Evolutionary conservation across 2,888 invertebrate species (phyloP).

Genomic region (Drosophila suboccidentalis): DNA sequence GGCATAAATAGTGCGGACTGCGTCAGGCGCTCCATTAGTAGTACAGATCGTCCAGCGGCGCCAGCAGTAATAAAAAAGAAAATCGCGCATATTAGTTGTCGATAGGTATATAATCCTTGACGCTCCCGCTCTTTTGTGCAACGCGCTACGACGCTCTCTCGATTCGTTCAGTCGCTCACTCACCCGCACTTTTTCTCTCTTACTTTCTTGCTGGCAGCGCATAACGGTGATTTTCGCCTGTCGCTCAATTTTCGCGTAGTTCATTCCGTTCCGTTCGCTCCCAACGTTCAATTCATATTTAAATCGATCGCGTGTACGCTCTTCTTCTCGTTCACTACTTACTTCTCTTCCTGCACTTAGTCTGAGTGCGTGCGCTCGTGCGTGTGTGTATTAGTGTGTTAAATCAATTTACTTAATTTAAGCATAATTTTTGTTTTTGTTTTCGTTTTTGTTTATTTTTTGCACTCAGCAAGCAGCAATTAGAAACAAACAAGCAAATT

Average conservation of each 20-base stretch:
- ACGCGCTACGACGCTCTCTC: neutral
- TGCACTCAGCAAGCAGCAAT: slow-evolving; percentile 40
- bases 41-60: slow-evolving; percentile 52
- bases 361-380: neutral
- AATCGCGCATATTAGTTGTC: neutral
- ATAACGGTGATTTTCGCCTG: slow-evolving; percentile 52
- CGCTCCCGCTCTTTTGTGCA: neutral
- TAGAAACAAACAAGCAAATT: slow-evolving; percentile 18
- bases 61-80: slow-evolving; percentile 25
- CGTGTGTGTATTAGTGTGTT: slow-evolving; percentile 20
- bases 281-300: slow-evolving; percentile 8
- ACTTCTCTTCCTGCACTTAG: neutral
- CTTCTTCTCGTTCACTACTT: neutral
- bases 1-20: slow-evolving; percentile 67
- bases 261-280: slow-evolving; percentile 18
- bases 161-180: neutral
- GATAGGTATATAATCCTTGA: slow-evolving; percentile 31
- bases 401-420: slow-evolving; percentile 55
- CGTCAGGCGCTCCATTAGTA: slow-evolving; percentile 57
- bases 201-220: neutral
- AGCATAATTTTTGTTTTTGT: slow-evolving; percentile 44
- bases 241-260: slow-evolving; percentile 6
- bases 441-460: slow-evolving; percentile 56
- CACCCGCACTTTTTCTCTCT: slow-evolving; percentile 1
- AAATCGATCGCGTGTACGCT: slow-evolving; percentile 32